Conservation (phyloP, 2,797 vertebrate species). For the Danio tinwini region DNA sequence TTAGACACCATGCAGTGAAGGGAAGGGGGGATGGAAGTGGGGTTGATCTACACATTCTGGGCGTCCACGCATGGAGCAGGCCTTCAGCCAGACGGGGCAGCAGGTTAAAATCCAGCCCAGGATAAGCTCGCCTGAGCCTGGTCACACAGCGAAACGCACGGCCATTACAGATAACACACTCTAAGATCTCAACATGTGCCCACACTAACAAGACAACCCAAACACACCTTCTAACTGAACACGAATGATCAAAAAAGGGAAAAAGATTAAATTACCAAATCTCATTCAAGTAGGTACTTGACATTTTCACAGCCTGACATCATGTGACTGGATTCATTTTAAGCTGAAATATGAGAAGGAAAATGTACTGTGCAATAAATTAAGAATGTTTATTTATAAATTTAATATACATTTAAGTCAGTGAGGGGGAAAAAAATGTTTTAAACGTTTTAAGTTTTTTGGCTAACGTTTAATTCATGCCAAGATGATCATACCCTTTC, state of each 20-base stretch:
- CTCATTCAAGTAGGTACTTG: constrained; percentile 30
- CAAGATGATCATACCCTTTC: not conserved
- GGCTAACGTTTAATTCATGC: not conserved
- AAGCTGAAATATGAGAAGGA: not conserved
- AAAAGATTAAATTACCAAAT: constrained; percentile 17
- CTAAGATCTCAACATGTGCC: constrained; percentile 7
- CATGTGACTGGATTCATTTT: constrained; percentile 10
- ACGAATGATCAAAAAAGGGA: not conserved
- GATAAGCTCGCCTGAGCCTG: constrained; percentile 25
- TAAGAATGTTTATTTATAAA: not conserved
- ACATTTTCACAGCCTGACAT: constrained; percentile 34
- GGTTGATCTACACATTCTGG: constrained; percentile 36
- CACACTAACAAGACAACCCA: not conserved
- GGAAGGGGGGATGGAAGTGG: constrained; percentile 5
- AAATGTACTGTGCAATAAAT: not conserved
- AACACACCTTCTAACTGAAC: not conserved
- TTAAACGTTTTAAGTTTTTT: not conserved
- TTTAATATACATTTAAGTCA: not conserved
- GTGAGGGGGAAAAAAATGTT: too few relatives aligned
- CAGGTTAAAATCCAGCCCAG: constrained; percentile 39
- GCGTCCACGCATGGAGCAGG: constrained; percentile 32
- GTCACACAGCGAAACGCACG: constrained; percentile 12
- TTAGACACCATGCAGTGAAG: constrained; percentile 31
- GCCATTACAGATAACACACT: not conserved
- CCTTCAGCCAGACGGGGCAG: constrained; percentile 32